phyloP scores from a whole-genome alignment of 2,888 invertebrate genomes.

The Pilophorus perplexus region DNA sequence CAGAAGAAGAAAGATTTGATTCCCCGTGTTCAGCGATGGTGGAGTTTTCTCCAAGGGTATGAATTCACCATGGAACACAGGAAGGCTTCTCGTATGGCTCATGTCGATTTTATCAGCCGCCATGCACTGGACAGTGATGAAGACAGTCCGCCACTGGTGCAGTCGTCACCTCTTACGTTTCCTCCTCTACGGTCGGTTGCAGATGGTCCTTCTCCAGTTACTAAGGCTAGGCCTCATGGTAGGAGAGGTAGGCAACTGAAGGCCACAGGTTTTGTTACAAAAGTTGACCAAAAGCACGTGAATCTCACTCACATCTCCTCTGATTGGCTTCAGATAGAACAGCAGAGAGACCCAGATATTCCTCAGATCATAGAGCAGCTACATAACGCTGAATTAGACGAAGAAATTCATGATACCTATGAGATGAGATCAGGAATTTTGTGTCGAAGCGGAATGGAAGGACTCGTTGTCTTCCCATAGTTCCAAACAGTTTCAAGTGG shows the following conservation, averaged over 20 bases:
- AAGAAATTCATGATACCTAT: constrained; percentile 20
- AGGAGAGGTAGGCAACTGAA: neutral
- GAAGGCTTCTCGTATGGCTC: neutral
- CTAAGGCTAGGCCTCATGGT: constrained; percentile 8
- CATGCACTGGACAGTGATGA: constrained; percentile 1
- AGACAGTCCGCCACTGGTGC: neutral
- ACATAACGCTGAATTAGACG: neutral
- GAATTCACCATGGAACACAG: constrained; percentile 6
- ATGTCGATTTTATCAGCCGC: constrained; percentile 9
- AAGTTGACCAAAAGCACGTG: constrained; percentile 3
- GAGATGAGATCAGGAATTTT: constrained; percentile 14
- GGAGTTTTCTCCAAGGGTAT: constrained; percentile 9
- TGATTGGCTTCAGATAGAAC: constrained; percentile 5
- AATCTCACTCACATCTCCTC: constrained; percentile 1
- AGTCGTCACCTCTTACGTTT: neutral
- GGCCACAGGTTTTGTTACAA: neutral
- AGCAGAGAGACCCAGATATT: constrained; percentile 5
- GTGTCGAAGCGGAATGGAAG: constrained; percentile 9
- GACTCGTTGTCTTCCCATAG: constrained; percentile 6
- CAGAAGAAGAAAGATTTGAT: constrained; percentile 9
- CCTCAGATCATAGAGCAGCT: neutral
- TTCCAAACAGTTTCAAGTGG: constrained; percentile 8
- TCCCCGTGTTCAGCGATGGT: constrained; percentile 11
- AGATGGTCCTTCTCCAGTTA: neutral
- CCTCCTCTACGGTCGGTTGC: neutral